Base-by-base conservation (phyloP, 2,888 invertebrate species). In the Dryococelus australis region DNA sequence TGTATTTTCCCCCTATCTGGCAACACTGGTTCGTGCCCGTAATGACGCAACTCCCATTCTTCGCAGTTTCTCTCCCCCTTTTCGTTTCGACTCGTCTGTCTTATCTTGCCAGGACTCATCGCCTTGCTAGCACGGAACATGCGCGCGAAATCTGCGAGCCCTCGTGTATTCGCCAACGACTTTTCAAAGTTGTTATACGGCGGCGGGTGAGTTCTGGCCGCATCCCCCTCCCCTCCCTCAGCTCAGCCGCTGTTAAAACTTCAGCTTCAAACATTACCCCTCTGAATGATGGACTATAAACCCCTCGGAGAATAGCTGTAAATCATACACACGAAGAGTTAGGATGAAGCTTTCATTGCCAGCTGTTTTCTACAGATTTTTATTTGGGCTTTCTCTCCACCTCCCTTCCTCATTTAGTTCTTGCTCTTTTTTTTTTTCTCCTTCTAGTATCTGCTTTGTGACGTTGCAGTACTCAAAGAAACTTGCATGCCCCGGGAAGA, bases 331-430 rank as follows among this genome's bases (percentile, higher is more conserved):
- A 24, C 35, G 35, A 35, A 83, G 83, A 83, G 28, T 83, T 28
- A 35, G 83, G 28, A 83, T 83, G 83, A 83, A 83, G 43, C 83
- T 83, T 83, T 83, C 83, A 83, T 83, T 83, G 43, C 83, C 27
- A 83, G 83, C 83, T 83, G 83, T 83, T 43, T 28, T 43, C 83
- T 24, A 65, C 65, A 65, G 65, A 65, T 65, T 65, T 65, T 65
- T 65, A n/a, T 65, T 65, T 65, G 2, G 24, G 65, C n/a, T n/a
- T 65, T 65, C 65, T n/a, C n/a, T 65, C 65, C 65, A 65, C 65
- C 20, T 16, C n/a, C 24, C n/a, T n/a, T 20, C 65, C 65, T 65
- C 65, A 65, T n/a, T n/a, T n/a, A 1, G 0, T n/a, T n/a, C 24
- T 3, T 24, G n/a, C n/a, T n/a, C 65, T 1, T n/a, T 65, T 20